phyloP scores from a whole-genome alignment of 2,797 vertebrate genomes.

The Labroides dimidiatus region DNA sequence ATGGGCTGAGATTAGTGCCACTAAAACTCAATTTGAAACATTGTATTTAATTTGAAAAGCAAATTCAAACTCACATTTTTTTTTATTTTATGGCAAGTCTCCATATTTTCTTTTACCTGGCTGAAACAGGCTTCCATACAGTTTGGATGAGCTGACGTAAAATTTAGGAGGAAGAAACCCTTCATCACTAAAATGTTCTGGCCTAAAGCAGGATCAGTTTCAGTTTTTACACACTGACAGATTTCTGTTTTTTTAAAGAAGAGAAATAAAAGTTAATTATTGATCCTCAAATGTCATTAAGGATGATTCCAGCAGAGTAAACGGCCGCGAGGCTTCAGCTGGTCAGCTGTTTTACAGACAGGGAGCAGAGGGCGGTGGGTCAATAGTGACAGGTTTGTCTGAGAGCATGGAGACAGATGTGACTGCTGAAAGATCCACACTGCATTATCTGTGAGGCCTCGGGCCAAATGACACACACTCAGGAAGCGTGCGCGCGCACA shows the following conservation, averaged over 20 bases:
- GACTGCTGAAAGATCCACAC: conserved; percentile 53
- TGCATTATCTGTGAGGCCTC: conserved; percentile 57
- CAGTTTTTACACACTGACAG: too few species aligned
- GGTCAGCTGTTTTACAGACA: conserved; percentile 42
- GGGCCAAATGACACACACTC: conserved; percentile 50
- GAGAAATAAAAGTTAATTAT: conserved; percentile 40
- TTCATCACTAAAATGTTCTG: too few species aligned
- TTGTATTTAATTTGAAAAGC: too few species aligned
- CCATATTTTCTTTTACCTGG: too few species aligned
- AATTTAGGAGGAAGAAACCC: too few species aligned
- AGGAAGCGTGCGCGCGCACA: conserved; percentile 30
- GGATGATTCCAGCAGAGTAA: not conserved
- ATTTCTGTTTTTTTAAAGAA: not conserved
- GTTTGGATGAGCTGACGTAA: too few species aligned
- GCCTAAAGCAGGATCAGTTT: too few species aligned
- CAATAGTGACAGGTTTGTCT: conserved; percentile 42
- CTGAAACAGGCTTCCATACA: too few species aligned
- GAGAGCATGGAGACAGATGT: conserved; percentile 64
- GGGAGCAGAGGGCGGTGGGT: conserved; percentile 12
- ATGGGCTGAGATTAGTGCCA: too few species aligned
- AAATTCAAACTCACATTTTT: too few species aligned
- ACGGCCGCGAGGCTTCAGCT: conserved; percentile 14
- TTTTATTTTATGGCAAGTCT: too few species aligned
- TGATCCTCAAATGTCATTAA: not conserved
- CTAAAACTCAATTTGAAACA: too few species aligned